phyloP scores from a whole-genome alignment of 2,888 invertebrate species.

The Limulus polyphemus region DNA sequence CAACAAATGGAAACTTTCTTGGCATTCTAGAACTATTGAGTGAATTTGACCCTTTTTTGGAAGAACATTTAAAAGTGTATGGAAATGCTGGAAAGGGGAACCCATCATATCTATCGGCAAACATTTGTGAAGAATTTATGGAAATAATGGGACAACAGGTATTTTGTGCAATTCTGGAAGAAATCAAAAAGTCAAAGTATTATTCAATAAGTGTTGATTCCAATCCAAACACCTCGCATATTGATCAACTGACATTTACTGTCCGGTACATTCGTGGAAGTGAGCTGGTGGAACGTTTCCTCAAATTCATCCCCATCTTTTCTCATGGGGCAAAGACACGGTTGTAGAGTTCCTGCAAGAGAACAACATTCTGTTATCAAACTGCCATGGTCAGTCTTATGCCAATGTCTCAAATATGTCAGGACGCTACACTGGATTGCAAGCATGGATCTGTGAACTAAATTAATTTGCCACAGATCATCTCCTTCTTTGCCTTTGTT shows the following conservation, averaged over 20 bases:
- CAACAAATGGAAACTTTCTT: conserved; percentile 30
- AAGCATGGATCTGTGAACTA: background rate
- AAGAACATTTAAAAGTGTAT: conserved; percentile 27
- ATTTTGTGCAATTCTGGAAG: background rate
- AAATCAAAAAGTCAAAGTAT: background rate
- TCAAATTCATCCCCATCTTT: conserved; percentile 1
- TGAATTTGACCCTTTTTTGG: conserved; percentile 31
- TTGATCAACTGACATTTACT: conserved; percentile 18
- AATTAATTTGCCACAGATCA: background rate
- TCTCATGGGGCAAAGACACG: too few relatives aligned
- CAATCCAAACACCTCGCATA: conserved; percentile 17
- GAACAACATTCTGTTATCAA: too few relatives aligned
- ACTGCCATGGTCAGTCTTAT: too few relatives aligned
- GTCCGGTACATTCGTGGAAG: conserved; percentile 9
- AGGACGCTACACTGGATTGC: too few relatives aligned
- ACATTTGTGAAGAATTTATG: conserved; percentile 32
- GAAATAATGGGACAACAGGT: background rate
- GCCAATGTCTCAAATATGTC: too few relatives aligned
- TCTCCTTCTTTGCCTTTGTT: background rate
- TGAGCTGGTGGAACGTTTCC: background rate
- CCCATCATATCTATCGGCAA: conserved; percentile 30
- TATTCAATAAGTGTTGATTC: conserved; percentile 16
- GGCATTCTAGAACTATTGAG: conserved; percentile 31
- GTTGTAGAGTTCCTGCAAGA: too few relatives aligned
- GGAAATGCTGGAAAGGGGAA: conserved; percentile 29